Evolutionary conservation across 2,888 invertebrate genomes (phyloP).

Genomic region (Enoplolaimus lenunculus): DNA sequence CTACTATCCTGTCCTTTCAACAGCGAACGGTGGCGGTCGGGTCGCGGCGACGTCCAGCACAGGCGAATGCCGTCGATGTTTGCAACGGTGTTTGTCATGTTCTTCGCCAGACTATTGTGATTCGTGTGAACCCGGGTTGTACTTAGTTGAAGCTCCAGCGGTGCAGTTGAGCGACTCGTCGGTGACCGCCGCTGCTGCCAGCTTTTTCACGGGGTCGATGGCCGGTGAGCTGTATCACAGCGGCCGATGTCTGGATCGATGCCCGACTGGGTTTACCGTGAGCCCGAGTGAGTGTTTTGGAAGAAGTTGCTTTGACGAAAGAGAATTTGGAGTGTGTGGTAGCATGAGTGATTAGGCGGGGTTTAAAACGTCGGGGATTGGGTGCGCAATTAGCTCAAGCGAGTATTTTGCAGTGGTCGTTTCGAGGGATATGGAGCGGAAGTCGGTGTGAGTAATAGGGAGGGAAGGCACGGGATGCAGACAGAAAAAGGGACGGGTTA

Average conservation of each 20-base stretch:
- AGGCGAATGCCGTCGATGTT: slow-evolving; percentile 25
- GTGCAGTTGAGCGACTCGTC: slow-evolving; percentile 34
- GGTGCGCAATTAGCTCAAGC: too few relatives aligned
- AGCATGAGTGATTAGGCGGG: too few relatives aligned
- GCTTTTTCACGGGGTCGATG: not conserved
- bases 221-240: slow-evolving; percentile 32
- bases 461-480: too few relatives aligned
- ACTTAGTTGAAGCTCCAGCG: slow-evolving; percentile 32
- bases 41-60: slow-evolving; percentile 34
- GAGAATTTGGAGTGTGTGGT: too few relatives aligned
- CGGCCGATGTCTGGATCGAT: slow-evolving; percentile 36
- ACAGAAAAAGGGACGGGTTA: too few relatives aligned
- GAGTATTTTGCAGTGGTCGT: too few relatives aligned
- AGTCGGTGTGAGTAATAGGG: too few relatives aligned
- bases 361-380: too few relatives aligned
- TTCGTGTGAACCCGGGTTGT: slow-evolving; percentile 34
- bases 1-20: slow-evolving; percentile 23
- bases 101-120: slow-evolving; percentile 29
- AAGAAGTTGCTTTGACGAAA: too few relatives aligned
- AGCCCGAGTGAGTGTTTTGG: not conserved
- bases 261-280: slow-evolving; percentile 28
- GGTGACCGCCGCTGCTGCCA: slow-evolving; percentile 33
- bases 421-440: too few relatives aligned
- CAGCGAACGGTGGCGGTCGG: slow-evolving; percentile 19
- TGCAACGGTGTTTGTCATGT: slow-evolving; percentile 4